A percentile compares a stretch with the other conserved stretches of the same genome.
Evolutionary conservation across 2,888 invertebrate species (phyloP).

Genomic region (Drosophila mettleri): DNA sequence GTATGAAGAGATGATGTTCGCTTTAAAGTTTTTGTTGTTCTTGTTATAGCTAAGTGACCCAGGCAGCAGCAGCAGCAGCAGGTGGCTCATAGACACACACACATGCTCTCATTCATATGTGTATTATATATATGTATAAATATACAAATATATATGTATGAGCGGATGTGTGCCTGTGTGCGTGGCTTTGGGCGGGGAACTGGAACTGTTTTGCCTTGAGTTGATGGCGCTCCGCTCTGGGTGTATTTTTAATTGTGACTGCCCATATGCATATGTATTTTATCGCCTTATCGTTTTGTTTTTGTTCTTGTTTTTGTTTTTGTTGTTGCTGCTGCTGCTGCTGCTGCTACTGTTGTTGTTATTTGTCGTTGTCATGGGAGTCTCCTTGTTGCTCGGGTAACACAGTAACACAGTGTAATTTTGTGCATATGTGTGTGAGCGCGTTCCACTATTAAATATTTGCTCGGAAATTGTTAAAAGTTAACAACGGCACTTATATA

Average conservation of each 20-base stretch:
- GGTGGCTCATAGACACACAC: slow-evolving; percentile 61
- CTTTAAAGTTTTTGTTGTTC: slow-evolving; percentile 35
- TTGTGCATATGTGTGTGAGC: slow-evolving; percentile 12
- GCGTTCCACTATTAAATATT: slow-evolving; percentile 31
- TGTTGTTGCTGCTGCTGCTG: slow-evolving; percentile 31
- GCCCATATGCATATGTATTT: slow-evolving; percentile 64
- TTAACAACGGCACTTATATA: slow-evolving; percentile 67
- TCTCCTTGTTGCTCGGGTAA: slow-evolving; percentile 47
- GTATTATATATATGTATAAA: neutral
- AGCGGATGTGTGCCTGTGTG: slow-evolving; percentile 25
- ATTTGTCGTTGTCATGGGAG: slow-evolving; percentile 69
- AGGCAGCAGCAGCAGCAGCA: slow-evolving; percentile 55
- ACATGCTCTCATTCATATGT: slow-evolving; percentile 33
- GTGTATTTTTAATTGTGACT: slow-evolving; percentile 68
- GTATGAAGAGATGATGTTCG: slow-evolving; percentile 21
- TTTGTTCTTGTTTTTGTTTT: slow-evolving; percentile 33
- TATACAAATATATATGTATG: slow-evolving; percentile 20
- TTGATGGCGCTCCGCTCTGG: slow-evolving; percentile 53
- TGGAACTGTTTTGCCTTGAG: slow-evolving; percentile 44
- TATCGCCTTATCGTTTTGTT: slow-evolving; percentile 38
- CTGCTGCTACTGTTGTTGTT: slow-evolving; percentile 25
- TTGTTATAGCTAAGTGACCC: slow-evolving; percentile 21
- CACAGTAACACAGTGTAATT: slow-evolving; percentile 24
- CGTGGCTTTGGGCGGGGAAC: slow-evolving; percentile 35
- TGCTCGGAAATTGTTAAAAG: slow-evolving; percentile 54